Evolutionary conservation across 2,797 vertebrate genomes (phyloP), one percentile per base, ranked within the genome.

Genomic region (Paramormyrops hopkinsi): DNA sequence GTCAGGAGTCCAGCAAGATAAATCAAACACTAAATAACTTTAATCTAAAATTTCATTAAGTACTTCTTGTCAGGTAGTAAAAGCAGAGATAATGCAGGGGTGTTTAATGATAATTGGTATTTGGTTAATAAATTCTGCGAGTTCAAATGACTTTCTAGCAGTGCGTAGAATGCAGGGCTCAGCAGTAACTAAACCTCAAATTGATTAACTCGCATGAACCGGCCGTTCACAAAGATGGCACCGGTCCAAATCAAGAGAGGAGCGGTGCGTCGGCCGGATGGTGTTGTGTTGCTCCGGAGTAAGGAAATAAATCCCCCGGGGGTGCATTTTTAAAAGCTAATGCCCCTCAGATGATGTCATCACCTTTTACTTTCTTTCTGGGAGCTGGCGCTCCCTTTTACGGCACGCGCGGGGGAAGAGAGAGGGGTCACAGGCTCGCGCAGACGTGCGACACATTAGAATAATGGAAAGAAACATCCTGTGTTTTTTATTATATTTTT

Each of bases 111-210:
- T 98, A 98, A 99, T 98, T 98, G 97, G 98, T 99, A 97, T 99
- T 99, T 99, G 97, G 97, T 99, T 99, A 99, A 99, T 99, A 99
- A 98, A 99, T 99, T 98, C 97, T 97, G 97, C 96, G 96, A 98
- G 97, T 99, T 98, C 97, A 97, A 98, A 98, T 98, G 98, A 98
- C 97, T 98, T 98, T 98, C 96, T 96, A 97, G 97, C 97, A 97
- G 97, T 97, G 97, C 98, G 97, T 97, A 97, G 97, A 98, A 98
- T 98, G 98, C 98, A 97, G 98, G 97, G 96, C 97, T 99, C 98
- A 98, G 98, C 98, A 99, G 97, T 99, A 99, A 99, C 98, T 99
- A 99, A 99, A 99, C 98, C 98, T 99, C 98, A 98, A 98, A 99
- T 99, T 99, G 98, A 99, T 99, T 99, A 99, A 99, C 98, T 99